Evolutionary conservation across 2,113 vertebrate genomes (phyloP).

Genomic region (Fulica atra): DNA sequence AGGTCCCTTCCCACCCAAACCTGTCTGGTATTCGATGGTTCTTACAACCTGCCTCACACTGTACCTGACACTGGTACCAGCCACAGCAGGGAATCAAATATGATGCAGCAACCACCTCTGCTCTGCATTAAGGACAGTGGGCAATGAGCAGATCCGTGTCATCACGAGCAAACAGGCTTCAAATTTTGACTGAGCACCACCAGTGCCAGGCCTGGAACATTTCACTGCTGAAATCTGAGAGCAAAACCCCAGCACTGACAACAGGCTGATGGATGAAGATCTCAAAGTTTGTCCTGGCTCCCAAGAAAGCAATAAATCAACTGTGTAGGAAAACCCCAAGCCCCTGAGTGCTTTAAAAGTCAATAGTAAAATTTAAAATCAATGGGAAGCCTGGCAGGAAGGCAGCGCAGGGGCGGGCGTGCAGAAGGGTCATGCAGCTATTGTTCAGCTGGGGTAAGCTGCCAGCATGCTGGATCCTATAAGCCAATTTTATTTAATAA

Average conservation of each 20-base stretch:
- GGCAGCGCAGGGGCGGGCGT: neutral
- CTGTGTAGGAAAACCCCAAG: conserved; percentile 6
- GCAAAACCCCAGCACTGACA: conserved; percentile 5
- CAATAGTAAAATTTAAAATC: conserved; percentile 71
- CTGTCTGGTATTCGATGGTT: neutral
- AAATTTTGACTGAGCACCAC: neutral
- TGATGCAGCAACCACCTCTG: neutral
- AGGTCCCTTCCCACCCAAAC: no score
- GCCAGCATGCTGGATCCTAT: neutral
- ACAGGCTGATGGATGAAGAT: conserved; percentile 43
- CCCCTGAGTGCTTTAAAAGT: conserved; percentile 48
- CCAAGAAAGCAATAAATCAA: conserved; percentile 50
- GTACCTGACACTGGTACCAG: neutral
- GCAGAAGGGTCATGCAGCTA: conserved; percentile 2
- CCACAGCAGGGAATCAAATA: neutral
- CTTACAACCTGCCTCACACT: neutral
- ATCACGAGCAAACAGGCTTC: neutral
- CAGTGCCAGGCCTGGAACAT: neutral
- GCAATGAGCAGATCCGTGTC: neutral
- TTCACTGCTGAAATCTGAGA: neutral
- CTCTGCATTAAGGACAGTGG: neutral
- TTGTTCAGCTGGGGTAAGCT: conserved; percentile 17
- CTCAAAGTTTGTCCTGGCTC: neutral
- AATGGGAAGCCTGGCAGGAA: conserved; percentile 59
- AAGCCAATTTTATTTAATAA: conserved; percentile 20